A percentile compares a stretch with the other conserved stretches of the same genome.
Conservation (phyloP, 2,888 invertebrate genomes). For the Chaitophorus viminalis region DNA sequence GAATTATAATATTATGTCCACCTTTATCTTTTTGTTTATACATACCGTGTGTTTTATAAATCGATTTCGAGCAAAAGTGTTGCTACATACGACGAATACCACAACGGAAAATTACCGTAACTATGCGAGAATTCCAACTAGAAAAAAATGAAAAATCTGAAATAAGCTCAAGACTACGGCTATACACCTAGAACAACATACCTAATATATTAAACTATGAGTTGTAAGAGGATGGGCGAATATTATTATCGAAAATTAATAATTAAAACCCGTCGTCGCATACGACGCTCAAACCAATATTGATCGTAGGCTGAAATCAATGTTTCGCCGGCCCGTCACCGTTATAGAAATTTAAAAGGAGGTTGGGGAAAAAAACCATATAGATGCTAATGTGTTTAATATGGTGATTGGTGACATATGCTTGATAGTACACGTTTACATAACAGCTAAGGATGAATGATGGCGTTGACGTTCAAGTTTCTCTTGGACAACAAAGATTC, state of each 20-base stretch:
- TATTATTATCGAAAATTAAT: neutral
- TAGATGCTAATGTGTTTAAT: neutral
- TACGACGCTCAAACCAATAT: neutral
- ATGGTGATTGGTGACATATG: neutral
- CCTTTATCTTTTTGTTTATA: no score
- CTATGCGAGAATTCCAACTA: no score
- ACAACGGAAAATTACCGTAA: no score
- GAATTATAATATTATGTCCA: no score
- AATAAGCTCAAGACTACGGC: no score
- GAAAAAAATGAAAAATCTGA: no score
- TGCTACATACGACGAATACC: no score
- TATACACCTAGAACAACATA: no score
- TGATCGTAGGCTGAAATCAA: neutral
- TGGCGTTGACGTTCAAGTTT: neutral
- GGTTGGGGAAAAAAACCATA: neutral
- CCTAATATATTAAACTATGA: no score
- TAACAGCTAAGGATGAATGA: neutral
- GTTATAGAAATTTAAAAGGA: neutral
- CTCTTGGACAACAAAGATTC: neutral
- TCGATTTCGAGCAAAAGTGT: no score
- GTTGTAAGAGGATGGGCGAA: no score
- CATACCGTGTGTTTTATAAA: no score
- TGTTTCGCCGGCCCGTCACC: neutral
- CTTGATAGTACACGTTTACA: neutral
- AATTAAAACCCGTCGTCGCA: neutral